Evolutionary conservation across 2,113 vertebrate species (phyloP).

Genomic region (Xenopus tropicalis): UCB_Xtro_10.0 CM004446.2:77715501-77716000

Average conservation of each 20-base stretch:
- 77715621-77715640: slow-evolving; percentile 82
- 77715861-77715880: slow-evolving; percentile 79
- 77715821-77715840: slow-evolving; percentile 76
- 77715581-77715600: slow-evolving; percentile 76
- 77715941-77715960: too few species aligned
- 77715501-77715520: too few species aligned
- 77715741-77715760: too few species aligned
- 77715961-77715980: too few species aligned
- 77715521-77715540: too few species aligned
- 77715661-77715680: slow-evolving; percentile 81
- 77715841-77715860: slow-evolving; percentile 68
- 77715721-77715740: neutral
- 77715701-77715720: neutral
- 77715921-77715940: too few species aligned
- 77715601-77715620: slow-evolving; percentile 76
- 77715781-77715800: too few species aligned
- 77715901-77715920: neutral
- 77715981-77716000: too few species aligned
- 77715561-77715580: slow-evolving; percentile 61
- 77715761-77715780: neutral
- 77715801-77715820: slow-evolving; percentile 65
- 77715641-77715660: slow-evolving; percentile 69
- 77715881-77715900: slow-evolving; percentile 71
- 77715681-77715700: slow-evolving; percentile 77
- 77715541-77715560: slow-evolving; percentile 35